phyloP scores from a whole-genome alignment of 2,888 invertebrate genomes.

The Tetragnatha montana region DNA sequence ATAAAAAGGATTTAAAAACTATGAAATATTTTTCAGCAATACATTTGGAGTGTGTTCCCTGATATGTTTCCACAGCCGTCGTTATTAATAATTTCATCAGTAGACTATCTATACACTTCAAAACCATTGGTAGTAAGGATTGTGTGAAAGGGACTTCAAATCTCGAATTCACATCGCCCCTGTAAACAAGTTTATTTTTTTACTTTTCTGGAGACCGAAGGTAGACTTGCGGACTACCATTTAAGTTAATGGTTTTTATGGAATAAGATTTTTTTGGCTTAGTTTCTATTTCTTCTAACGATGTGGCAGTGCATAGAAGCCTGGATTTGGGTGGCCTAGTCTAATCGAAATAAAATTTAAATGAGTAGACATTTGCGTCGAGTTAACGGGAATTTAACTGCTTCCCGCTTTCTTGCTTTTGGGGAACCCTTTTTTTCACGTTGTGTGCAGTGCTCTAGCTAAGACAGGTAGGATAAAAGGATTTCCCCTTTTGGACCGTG shows the following conservation, averaged over 20 bases:
- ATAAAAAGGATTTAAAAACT: no score
- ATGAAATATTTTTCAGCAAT: no score
- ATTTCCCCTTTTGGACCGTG: not conserved
- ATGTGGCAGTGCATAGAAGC: conserved; percentile 22
- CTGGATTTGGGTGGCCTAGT: conserved; percentile 25
- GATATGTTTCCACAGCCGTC: no score
- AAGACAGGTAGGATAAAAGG: conserved; percentile 12
- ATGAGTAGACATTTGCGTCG: conserved; percentile 35
- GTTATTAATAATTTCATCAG: no score
- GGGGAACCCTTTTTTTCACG: not conserved
- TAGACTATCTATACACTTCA: no score
- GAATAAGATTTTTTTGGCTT: conserved; percentile 46
- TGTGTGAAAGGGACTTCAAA: conserved; percentile 6
- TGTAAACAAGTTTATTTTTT: conserved; percentile 31
- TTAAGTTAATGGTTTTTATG: conserved; percentile 61
- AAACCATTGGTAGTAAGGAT: no score
- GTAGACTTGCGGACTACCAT: conserved; percentile 19
- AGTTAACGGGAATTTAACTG: conserved; percentile 64
- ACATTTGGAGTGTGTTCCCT: no score
- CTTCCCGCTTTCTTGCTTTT: conserved; percentile 23
- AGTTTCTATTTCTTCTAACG: conserved; percentile 38
- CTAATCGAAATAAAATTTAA: conserved; percentile 65
- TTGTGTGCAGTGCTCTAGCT: not conserved
- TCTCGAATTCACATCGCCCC: not conserved
- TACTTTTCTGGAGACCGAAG: conserved; percentile 6